Conservation (phyloP, 2,888 invertebrate species). For the Melipona bicolor region DNA sequence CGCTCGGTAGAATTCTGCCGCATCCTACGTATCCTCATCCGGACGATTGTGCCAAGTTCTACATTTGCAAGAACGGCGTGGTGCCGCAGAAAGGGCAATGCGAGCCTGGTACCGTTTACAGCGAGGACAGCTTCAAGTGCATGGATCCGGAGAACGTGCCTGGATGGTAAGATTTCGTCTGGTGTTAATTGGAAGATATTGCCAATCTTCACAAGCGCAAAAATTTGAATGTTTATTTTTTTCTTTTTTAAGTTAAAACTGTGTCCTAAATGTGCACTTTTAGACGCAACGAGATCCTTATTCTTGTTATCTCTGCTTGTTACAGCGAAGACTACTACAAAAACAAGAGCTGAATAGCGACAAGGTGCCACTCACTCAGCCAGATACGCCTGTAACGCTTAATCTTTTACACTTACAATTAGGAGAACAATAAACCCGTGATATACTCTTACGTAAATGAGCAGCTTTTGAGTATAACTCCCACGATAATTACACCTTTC, state of each 20-base stretch:
- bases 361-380: slow-evolving; percentile 60
- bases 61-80: slow-evolving; percentile 91
- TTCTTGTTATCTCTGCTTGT: slow-evolving; percentile 71
- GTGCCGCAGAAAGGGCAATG: slow-evolving; percentile 92
- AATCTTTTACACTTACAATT: slow-evolving; percentile 68
- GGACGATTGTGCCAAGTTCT: slow-evolving; percentile 93
- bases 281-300: slow-evolving; percentile 66
- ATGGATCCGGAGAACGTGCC: slow-evolving; percentile 91
- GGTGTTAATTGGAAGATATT: background rate
- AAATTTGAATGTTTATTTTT: too few relatives aligned
- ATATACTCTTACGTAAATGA: slow-evolving; percentile 73
- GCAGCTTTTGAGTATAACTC: slow-evolving; percentile 62
- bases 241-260: too few relatives aligned
- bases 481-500: slow-evolving; percentile 71
- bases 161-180: slow-evolving; percentile 88
- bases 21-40: slow-evolving; percentile 93
- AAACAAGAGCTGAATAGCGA: slow-evolving; percentile 79
- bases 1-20: slow-evolving; percentile 89
- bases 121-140: slow-evolving; percentile 91
- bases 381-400: slow-evolving; percentile 61
- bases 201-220: too few relatives aligned
- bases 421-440: slow-evolving; percentile 75
- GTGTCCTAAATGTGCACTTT: too few relatives aligned
- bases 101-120: slow-evolving; percentile 90
- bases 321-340: slow-evolving; percentile 90